A percentile compares a stretch with the other conserved stretches of the same genome.
Conservation (phyloP, 2,113 vertebrate species). For the Nothobranchius furzeri region DNA sequence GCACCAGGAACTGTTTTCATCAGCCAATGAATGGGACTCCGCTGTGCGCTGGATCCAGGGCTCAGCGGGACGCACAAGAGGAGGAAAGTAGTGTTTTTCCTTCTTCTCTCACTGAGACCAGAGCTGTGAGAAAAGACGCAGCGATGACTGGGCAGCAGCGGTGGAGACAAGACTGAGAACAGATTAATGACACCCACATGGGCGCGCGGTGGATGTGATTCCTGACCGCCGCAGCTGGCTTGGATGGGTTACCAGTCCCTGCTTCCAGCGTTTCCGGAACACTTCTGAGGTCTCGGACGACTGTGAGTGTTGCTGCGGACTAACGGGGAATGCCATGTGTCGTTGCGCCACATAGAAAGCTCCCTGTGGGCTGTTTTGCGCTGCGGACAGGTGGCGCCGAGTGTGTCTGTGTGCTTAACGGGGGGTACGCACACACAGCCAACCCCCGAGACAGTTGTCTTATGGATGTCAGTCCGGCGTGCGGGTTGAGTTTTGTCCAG, state of each 20-base stretch:
- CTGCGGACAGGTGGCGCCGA: constrained; percentile 79
- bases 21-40: constrained; percentile 61
- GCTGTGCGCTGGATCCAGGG: constrained; percentile 30
- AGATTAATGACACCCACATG: no score
- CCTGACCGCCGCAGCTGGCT: constrained; percentile 43
- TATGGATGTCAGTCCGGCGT: constrained; percentile 77
- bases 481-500: constrained; percentile 64
- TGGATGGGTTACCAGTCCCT: constrained; percentile 34
- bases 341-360: constrained; percentile 72
- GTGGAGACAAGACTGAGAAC: constrained; percentile 24
- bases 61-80: constrained; percentile 21
- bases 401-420: constrained; percentile 18
- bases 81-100: constrained; percentile 37
- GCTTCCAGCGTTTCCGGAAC: constrained; percentile 47
- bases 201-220: constrained; percentile 64
- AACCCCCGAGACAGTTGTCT: constrained; percentile 77
- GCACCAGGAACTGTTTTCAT: constrained; percentile 19
- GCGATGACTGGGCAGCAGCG: constrained; percentile 64
- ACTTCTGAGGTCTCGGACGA: constrained; percentile 62
- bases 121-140: constrained; percentile 59
- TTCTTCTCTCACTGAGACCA: constrained; percentile 27
- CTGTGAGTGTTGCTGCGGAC: constrained; percentile 62
- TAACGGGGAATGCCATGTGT: constrained; percentile 77
- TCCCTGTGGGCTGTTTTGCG: constrained; percentile 74
- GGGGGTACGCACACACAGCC: constrained; percentile 61